These are phyloP conservation scores for human DNA, from an alignment of 2,113 vertebrate genomes.

Conservation along the genomic window DNA sequence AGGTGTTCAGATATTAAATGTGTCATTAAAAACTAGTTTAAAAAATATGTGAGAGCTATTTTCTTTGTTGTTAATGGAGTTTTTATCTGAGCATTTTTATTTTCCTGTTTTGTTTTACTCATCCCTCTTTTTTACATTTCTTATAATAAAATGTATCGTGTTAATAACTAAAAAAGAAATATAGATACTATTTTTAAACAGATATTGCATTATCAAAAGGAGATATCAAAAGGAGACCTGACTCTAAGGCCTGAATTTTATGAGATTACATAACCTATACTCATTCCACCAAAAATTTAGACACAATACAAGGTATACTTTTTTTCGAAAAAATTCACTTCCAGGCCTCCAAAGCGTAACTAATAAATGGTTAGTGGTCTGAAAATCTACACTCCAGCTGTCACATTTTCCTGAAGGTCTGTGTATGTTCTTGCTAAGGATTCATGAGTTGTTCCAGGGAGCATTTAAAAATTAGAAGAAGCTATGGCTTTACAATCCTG, in stretches of 20 bases:
- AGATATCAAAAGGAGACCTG: not conserved
- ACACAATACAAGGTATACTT: not conserved
- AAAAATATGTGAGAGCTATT: not conserved
- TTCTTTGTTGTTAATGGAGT: not conserved
- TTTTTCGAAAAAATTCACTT: not conserved
- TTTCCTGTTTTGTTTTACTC: not conserved
- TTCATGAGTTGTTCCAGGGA: not conserved
- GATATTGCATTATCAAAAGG: not conserved
- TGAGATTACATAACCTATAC: not conserved
- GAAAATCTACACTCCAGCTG: not conserved
- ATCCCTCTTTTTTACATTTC: not conserved
- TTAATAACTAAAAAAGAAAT: conserved; percentile 23
- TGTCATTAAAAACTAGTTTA: not conserved
- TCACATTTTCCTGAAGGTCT: not conserved
- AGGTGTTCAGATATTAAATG: not conserved
- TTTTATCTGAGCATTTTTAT: not conserved
- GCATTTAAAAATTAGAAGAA: not conserved
- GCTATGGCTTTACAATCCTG: not conserved
- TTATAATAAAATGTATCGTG: not conserved
- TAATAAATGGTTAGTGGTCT: not conserved
- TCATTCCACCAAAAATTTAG: not conserved
- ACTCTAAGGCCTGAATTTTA: not conserved
- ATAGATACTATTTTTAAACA: not conserved
- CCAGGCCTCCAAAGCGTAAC: not conserved
- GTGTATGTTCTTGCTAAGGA: not conserved